A percentile compares a stretch with the other conserved stretches of the same genome.
Evolutionary conservation across 1,140 invertebrate genomes (phyloP).

Genomic region (Eupeodes corollae): DNA sequence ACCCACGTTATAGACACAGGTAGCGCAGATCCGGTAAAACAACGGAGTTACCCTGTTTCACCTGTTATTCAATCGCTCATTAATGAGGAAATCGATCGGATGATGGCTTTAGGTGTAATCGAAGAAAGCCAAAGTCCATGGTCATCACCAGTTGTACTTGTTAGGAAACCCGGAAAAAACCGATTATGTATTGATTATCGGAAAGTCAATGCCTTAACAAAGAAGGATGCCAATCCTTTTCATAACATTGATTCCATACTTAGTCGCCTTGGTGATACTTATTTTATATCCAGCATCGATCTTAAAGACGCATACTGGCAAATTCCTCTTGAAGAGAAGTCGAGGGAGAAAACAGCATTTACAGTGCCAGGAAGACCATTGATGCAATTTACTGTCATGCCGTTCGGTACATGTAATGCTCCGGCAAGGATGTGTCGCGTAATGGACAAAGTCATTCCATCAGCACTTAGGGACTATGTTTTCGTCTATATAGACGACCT

Average conservation of each 20-base stretch:
- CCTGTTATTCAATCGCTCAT: background rate
- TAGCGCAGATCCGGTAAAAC: constrained; percentile 16
- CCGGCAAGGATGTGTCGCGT: constrained; percentile 6
- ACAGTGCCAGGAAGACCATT: constrained; percentile 29
- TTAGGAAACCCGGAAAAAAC: too few species aligned
- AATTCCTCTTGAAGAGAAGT: constrained; percentile 18
- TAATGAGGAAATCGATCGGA: constrained; percentile 2
- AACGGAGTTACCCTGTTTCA: constrained; percentile 15
- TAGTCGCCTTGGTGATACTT: background rate
- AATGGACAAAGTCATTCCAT: constrained; percentile 24
- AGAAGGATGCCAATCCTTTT: background rate
- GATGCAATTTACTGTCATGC: constrained; percentile 16
- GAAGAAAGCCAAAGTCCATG: background rate
- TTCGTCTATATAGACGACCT: constrained; percentile 13
- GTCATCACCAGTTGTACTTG: too few species aligned
- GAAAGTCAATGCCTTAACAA: background rate
- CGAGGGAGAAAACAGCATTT: constrained; percentile 38
- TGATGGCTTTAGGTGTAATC: constrained; percentile 2
- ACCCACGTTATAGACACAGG: constrained; percentile 21
- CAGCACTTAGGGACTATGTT: constrained; percentile 20
- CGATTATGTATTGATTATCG: too few species aligned
- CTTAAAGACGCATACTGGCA: constrained; percentile 31
- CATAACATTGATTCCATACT: background rate
- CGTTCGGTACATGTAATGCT: constrained; percentile 15
- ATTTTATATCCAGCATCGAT: constrained; percentile 18